Conservation (phyloP, 1,140 invertebrate species). For the Rhizoglyphus robini region DNA sequence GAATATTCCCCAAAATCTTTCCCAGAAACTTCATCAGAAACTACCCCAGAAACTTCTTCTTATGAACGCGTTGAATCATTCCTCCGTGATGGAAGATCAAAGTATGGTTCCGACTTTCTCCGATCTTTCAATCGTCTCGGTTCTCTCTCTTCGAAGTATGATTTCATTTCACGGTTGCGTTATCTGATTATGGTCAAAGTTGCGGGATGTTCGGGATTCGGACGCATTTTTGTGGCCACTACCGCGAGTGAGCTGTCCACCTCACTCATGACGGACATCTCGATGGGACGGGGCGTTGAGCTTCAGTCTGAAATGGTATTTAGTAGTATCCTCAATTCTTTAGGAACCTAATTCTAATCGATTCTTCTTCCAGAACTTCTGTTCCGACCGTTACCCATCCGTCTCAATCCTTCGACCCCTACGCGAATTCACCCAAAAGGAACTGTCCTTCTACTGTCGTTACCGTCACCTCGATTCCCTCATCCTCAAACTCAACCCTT, state of each 20-base stretch:
- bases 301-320: constrained; percentile 50
- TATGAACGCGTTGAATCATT: neutral
- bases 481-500: constrained; percentile 26
- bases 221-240: constrained; percentile 53
- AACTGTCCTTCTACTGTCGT: constrained; percentile 49
- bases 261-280: constrained; percentile 50
- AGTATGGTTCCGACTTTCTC: constrained; percentile 21
- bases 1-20: no score
- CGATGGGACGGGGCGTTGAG: constrained; percentile 56
- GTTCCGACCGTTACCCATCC: constrained; percentile 40
- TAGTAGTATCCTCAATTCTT: constrained; percentile 22
- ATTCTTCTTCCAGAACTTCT: constrained; percentile 44
- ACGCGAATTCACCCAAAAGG: constrained; percentile 55
- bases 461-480: constrained; percentile 39
- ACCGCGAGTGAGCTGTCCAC: constrained; percentile 49
- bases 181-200: constrained; percentile 42
- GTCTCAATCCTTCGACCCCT: constrained; percentile 50
- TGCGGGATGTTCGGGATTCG: constrained; percentile 46
- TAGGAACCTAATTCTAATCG: constrained; percentile 17
- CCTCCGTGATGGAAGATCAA: neutral
- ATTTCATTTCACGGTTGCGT: constrained; percentile 43
- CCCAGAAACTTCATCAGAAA: no score
- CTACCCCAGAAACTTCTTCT: no score
- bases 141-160: constrained; percentile 38
- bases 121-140: constrained; percentile 24